phyloP scores from a whole-genome alignment of 2,888 invertebrate genomes.

The Lepidonotus clava region DNA sequence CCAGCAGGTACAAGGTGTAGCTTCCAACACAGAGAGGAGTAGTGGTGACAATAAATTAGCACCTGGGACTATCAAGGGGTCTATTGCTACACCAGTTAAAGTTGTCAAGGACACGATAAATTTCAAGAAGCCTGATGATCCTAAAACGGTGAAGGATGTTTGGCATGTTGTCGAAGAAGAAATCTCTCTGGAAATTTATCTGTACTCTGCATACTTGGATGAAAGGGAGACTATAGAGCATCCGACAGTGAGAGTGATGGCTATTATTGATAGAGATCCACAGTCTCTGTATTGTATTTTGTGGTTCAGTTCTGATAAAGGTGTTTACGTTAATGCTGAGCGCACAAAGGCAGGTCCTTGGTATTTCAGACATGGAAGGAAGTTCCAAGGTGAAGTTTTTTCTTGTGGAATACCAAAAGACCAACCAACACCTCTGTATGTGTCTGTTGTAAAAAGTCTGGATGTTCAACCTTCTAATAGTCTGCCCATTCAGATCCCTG shows the following conservation, averaged over 20 bases:
- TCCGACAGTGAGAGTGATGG: neutral
- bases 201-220: conserved; percentile 27
- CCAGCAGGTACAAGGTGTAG: too few relatives aligned
- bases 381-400: conserved; percentile 21
- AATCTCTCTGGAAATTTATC: neutral
- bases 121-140: neutral
- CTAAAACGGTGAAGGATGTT: neutral
- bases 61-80: neutral
- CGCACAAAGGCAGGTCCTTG: neutral
- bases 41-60: too few relatives aligned
- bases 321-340: neutral
- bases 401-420: conserved; percentile 3
- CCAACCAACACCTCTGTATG: neutral
- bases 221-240: conserved; percentile 9
- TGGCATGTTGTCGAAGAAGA: conserved; percentile 30
- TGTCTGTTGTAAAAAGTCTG: neutral
- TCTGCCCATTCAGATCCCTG: neutral
- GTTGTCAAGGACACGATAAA: neutral
- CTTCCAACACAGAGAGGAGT: too few relatives aligned
- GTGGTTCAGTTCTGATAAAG: neutral
- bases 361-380: neutral
- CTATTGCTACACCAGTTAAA: neutral
- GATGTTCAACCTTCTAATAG: neutral
- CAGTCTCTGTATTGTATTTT: neutral
- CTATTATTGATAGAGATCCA: neutral